Evolutionary conservation across 2,113 vertebrate species (phyloP).

Genomic region (Saguinus midas): DNA sequence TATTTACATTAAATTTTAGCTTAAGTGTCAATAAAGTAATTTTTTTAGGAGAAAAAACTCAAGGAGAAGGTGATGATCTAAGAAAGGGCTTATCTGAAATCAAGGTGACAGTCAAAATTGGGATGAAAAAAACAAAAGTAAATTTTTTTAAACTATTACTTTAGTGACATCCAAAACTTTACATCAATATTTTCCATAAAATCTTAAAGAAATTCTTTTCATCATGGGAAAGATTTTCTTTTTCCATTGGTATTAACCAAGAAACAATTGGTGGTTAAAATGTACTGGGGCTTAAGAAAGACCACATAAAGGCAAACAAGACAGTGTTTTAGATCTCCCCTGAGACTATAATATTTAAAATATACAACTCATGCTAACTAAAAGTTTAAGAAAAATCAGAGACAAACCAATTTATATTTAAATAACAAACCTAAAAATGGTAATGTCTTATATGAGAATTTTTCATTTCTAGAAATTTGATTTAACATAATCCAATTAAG

Average conservation of each 20-base stretch:
- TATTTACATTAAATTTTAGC: constrained; percentile 33
- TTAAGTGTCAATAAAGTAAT: constrained; percentile 27
- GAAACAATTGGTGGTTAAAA: constrained; percentile 45
- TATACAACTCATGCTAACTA: constrained; percentile 21
- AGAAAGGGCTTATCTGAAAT: constrained; percentile 31
- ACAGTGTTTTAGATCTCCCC: constrained; percentile 38
- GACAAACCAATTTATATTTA: constrained; percentile 51
- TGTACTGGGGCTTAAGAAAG: neutral
- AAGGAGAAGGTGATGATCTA: neutral
- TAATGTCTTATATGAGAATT: constrained; percentile 27
- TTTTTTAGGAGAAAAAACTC: constrained; percentile 35
- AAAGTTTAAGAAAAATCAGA: constrained; percentile 43
- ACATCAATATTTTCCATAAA: constrained; percentile 39
- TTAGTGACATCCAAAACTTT: constrained; percentile 44
- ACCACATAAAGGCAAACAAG: constrained; percentile 46
- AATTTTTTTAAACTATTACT: neutral
- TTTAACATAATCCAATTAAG: constrained; percentile 36
- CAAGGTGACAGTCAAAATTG: constrained; percentile 23
- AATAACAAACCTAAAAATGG: constrained; percentile 44
- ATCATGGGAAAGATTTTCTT: neutral
- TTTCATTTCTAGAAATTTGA: constrained; percentile 42
- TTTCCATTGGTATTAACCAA: constrained; percentile 25
- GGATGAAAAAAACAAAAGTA: neutral
- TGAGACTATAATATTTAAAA: constrained; percentile 43
- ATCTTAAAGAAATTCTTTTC: constrained; percentile 44